Conservation (phyloP, 2,888 invertebrate genomes). For the Agonopterix subpropinquella region DNA sequence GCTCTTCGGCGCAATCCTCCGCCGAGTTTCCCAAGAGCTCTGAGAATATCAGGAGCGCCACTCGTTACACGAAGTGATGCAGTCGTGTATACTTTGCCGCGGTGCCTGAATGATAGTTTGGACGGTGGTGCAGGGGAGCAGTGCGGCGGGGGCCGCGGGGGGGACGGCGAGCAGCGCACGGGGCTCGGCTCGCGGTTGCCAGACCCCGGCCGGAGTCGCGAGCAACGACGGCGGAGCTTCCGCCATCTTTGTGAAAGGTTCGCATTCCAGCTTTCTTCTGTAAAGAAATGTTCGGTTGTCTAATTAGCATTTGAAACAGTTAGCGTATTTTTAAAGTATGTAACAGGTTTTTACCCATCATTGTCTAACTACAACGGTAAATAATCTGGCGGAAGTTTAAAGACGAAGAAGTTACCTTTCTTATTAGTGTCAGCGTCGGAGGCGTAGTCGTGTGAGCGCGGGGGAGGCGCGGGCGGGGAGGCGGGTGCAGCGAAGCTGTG, state of each 20-base stretch:
- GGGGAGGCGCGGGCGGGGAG: constrained; percentile 57
- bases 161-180: constrained; percentile 74
- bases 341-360: neutral
- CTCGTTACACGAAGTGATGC: constrained; percentile 66
- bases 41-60: constrained; percentile 80
- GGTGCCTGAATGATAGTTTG: constrained; percentile 65
- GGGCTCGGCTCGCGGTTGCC: constrained; percentile 72
- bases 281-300: constrained; percentile 25
- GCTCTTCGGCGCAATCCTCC: constrained; percentile 81
- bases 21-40: constrained; percentile 82
- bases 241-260: constrained; percentile 86
- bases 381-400: constrained; percentile 4
- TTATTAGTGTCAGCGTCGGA: constrained; percentile 78
- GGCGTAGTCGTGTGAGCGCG: constrained; percentile 64
- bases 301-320: neutral
- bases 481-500: constrained; percentile 75
- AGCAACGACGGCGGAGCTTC: constrained; percentile 81
- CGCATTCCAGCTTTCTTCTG: constrained; percentile 85
- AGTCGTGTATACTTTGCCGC: constrained; percentile 69
- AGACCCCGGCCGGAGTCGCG: constrained; percentile 79
- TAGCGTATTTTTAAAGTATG: neutral
- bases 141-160: constrained; percentile 65
- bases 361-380: neutral
- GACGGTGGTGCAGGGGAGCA: constrained; percentile 66
- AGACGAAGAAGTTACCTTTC: constrained; percentile 54